Evolutionary conservation across 2,888 invertebrate species (phyloP).

Genomic region (Nowickia ferox): DNA sequence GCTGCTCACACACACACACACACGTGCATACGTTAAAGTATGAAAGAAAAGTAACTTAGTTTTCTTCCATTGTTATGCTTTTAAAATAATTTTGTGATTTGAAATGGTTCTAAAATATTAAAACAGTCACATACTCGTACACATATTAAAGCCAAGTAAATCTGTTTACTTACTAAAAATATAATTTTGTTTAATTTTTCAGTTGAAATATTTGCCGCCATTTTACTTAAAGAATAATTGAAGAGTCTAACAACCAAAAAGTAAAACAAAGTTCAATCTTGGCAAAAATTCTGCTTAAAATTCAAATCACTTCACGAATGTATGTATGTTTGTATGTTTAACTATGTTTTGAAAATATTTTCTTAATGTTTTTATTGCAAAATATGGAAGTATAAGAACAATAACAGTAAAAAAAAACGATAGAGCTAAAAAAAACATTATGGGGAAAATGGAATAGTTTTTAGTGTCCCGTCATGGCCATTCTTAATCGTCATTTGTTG

Average conservation of each 20-base stretch:
- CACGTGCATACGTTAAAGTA: too few relatives aligned
- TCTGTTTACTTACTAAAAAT: too few relatives aligned
- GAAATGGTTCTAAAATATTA: too few relatives aligned
- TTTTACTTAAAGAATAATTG: neutral
- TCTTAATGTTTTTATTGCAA: neutral
- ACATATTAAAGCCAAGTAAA: too few relatives aligned
- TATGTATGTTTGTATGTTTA: too few relatives aligned
- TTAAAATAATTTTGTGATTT: too few relatives aligned
- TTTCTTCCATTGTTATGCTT: too few relatives aligned
- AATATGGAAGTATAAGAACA: constrained; percentile 32
- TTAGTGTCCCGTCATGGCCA: neutral
- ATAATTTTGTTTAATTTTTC: neutral
- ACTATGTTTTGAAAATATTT: too few relatives aligned
- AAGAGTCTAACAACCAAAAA: too few relatives aligned
- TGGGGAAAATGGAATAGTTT: constrained; percentile 16
- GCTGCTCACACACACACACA: too few relatives aligned
- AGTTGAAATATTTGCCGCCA: constrained; percentile 36
- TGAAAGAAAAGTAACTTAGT: too few relatives aligned
- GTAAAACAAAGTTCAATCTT: constrained; percentile 1
- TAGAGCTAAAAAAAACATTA: neutral
- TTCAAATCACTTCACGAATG: neutral
- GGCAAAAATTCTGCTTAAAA: constrained; percentile 18
- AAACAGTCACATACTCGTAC: too few relatives aligned
- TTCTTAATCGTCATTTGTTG: constrained; percentile 35
- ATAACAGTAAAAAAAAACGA: constrained; percentile 15